These are phyloP conservation scores for Tachina fera DNA, from an alignment of 2,888 invertebrate species.

Conservation along the genomic window DNA sequence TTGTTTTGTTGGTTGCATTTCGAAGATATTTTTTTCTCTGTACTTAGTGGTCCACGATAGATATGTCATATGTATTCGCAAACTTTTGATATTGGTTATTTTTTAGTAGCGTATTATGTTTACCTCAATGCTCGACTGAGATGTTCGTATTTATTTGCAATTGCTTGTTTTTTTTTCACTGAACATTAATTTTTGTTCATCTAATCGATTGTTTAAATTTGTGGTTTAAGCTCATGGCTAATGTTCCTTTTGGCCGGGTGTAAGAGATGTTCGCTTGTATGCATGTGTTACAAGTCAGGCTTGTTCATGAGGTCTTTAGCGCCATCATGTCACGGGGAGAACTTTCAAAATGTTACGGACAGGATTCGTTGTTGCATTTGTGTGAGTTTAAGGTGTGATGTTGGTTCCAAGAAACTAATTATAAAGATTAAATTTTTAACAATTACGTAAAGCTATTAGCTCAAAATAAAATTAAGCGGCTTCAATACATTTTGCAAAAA, in stretches of 20 bases:
- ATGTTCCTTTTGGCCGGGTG: not conserved
- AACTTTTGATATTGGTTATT: no score
- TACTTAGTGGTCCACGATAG: no score
- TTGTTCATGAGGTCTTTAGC: constrained; percentile 58
- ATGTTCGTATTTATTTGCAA: constrained; percentile 7
- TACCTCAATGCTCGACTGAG: not conserved
- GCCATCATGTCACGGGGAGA: constrained; percentile 50
- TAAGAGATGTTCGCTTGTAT: constrained; percentile 15
- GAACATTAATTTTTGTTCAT: constrained; percentile 65
- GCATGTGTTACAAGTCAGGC: constrained; percentile 38
- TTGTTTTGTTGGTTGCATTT: no score
- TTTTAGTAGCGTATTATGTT: constrained; percentile 14
- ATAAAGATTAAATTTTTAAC: constrained; percentile 7
- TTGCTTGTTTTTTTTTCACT: constrained; percentile 41
- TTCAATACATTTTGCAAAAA: no score
- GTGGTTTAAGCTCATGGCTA: constrained; percentile 31
- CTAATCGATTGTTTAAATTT: constrained; percentile 69
- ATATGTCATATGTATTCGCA: no score
- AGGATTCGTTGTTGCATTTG: constrained; percentile 6
- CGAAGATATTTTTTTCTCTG: no score
- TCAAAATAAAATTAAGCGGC: no score
- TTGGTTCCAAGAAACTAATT: constrained; percentile 35
- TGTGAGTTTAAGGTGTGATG: constrained; percentile 48
- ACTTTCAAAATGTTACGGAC: constrained; percentile 40
- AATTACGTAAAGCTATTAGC: not conserved